phyloP scores from a whole-genome alignment of 2,888 invertebrate genomes.

The Amphiduros pacificus region DNA sequence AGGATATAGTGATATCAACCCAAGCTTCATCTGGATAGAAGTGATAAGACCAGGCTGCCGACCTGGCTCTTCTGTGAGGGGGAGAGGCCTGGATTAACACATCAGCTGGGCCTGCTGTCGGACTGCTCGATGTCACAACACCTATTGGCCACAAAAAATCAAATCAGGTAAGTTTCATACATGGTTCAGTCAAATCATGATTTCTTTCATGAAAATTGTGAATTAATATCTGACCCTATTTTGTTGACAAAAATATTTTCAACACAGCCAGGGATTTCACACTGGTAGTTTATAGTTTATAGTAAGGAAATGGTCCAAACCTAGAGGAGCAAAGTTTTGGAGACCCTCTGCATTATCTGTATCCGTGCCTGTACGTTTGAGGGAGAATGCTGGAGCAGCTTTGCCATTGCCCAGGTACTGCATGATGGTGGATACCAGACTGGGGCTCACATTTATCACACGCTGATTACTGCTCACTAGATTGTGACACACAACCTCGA shows the following conservation, averaged over 20 bases:
- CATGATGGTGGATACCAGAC: slow-evolving; percentile 71
- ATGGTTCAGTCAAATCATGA: no score
- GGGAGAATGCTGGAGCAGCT: slow-evolving; percentile 1
- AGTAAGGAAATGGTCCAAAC: no score
- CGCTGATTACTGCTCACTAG: slow-evolving; percentile 75
- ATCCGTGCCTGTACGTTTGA: slow-evolving; percentile 49
- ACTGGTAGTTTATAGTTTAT: no score
- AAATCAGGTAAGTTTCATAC: no score
- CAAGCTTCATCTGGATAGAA: slow-evolving; percentile 86
- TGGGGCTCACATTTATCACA: slow-evolving; percentile 72
- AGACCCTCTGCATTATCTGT: slow-evolving; percentile 73
- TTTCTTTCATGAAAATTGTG: no score
- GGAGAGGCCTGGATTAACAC: slow-evolving; percentile 81
- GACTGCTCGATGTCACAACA: slow-evolving; percentile 77
- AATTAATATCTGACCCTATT: no score
- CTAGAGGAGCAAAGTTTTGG: slow-evolving; percentile 87
- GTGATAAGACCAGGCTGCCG: slow-evolving; percentile 94
- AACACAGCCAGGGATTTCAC: no score
- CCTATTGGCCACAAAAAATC: slow-evolving; percentile 56
- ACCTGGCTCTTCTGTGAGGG: slow-evolving; percentile 80
- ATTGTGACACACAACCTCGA: slow-evolving; percentile 70
- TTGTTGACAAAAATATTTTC: no score
- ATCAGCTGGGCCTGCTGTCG: slow-evolving; percentile 86
- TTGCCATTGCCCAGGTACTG: slow-evolving; percentile 64
- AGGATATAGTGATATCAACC: slow-evolving; percentile 81